phyloP scores from a whole-genome alignment of 2,113 vertebrate species.

The Tragulus kanchil region DNA sequence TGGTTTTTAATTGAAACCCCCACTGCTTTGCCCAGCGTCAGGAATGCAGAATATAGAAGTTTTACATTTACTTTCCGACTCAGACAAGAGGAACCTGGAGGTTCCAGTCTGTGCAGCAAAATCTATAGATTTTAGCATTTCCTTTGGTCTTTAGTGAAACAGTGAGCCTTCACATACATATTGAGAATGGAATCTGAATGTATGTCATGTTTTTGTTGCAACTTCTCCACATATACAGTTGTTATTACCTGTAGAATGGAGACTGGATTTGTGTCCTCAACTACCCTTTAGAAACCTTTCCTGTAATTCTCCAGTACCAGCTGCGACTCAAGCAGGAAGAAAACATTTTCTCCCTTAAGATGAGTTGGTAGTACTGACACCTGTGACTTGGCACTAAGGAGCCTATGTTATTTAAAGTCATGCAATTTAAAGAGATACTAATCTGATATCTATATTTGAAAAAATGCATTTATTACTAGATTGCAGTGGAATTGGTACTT shows the following conservation, averaged over 20 bases:
- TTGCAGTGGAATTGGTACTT: not conserved
- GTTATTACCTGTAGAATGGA: not conserved
- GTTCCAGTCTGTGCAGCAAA: conserved; percentile 80
- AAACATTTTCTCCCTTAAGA: not conserved
- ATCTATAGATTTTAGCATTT: conserved; percentile 62
- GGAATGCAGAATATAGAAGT: conserved; percentile 87
- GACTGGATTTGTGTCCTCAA: not conserved
- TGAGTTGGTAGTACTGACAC: not conserved
- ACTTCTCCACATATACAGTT: not conserved
- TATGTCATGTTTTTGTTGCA: conserved; percentile 25
- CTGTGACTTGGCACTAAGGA: not conserved
- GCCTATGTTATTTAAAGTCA: not conserved
- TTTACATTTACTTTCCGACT: conserved; percentile 87
- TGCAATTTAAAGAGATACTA: not conserved
- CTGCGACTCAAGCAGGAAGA: not conserved
- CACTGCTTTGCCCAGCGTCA: conserved; percentile 88
- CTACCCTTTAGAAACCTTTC: not conserved
- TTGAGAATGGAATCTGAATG: conserved; percentile 51
- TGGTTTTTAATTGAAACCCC: conserved; percentile 93
- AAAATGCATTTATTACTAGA: not conserved
- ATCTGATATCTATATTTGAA: not conserved
- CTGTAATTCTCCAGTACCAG: not conserved
- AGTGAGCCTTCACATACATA: not conserved
- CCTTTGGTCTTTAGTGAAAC: not conserved
- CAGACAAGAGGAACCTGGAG: conserved; percentile 83